phyloP scores from a whole-genome alignment of 1,140 invertebrate species.

The Drosophila rhopaloa region DNA sequence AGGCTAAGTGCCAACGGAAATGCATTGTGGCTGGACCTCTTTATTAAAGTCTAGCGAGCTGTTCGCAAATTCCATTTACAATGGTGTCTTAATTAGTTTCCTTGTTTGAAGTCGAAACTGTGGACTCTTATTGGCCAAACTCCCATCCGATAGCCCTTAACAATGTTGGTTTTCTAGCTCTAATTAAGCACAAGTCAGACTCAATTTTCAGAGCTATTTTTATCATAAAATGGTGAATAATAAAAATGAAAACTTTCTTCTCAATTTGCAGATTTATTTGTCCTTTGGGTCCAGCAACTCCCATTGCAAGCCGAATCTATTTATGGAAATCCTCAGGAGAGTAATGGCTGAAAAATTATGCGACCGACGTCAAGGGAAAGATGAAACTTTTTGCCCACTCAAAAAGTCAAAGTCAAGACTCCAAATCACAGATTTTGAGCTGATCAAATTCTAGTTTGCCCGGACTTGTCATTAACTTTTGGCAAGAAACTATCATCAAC shows the following conservation, averaged over 20 bases:
- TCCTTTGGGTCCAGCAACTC: slow-evolving; percentile 10
- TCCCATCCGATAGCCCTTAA: not conserved
- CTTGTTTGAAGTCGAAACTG: slow-evolving; percentile 46
- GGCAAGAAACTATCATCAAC: slow-evolving; percentile 37
- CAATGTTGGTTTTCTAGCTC: not conserved
- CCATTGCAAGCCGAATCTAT: slow-evolving; percentile 27
- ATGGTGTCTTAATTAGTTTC: slow-evolving; percentile 62
- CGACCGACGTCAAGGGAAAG: slow-evolving; percentile 33
- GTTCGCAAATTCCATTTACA: slow-evolving; percentile 8
- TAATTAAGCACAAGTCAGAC: slow-evolving; percentile 19
- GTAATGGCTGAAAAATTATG: slow-evolving; percentile 14
- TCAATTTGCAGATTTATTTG: slow-evolving; percentile 41
- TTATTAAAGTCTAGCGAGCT: not conserved
- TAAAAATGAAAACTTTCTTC: slow-evolving; percentile 19
- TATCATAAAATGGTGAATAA: not conserved
- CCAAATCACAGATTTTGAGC: not conserved
- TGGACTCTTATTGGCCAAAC: slow-evolving; percentile 10
- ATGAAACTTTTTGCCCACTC: slow-evolving; percentile 24
- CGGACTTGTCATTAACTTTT: slow-evolving; percentile 21
- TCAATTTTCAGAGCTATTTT: slow-evolving; percentile 31
- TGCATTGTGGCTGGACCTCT: slow-evolving; percentile 14
- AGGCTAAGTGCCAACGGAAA: not conserved
- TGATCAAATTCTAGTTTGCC: slow-evolving; percentile 42
- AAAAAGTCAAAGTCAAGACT: slow-evolving; percentile 31
- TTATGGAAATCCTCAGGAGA: slow-evolving; percentile 15